Evolutionary conservation across 2,113 vertebrate species (phyloP).

Genomic region (Orycteropus afer): DNA sequence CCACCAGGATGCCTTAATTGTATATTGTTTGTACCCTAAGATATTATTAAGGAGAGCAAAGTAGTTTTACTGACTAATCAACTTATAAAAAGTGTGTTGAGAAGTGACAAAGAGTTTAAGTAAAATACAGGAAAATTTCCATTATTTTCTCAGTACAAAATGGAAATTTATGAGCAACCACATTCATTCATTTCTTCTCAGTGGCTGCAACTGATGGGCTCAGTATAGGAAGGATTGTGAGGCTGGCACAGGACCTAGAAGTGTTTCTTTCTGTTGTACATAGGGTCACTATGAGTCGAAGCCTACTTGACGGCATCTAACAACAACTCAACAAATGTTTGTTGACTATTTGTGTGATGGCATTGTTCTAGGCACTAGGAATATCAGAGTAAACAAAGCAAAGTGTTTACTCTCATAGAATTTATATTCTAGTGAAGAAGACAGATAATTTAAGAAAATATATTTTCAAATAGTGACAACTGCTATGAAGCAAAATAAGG

Average conservation of each 20-base stretch:
- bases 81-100: neutral
- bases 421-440: neutral
- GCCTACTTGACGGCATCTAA: neutral
- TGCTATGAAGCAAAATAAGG: neutral
- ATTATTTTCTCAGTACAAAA: neutral
- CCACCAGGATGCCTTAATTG: neutral
- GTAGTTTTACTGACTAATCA: neutral
- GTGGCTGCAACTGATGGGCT: too few relatives aligned
- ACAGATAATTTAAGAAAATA: neutral
- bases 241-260: too few relatives aligned
- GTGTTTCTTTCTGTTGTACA: too few relatives aligned
- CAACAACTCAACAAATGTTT: neutral
- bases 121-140: neutral
- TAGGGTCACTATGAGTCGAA: neutral
- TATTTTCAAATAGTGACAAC: neutral
- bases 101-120: neutral
- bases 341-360: neutral
- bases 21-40: neutral
- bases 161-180: neutral
- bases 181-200: neutral
- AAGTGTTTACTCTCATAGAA: neutral
- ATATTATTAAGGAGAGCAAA: neutral
- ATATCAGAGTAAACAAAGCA: neutral
- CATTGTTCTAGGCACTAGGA: neutral
- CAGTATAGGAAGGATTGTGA: too few relatives aligned